Evolutionary conservation across 2,113 vertebrate genomes (phyloP).

Genomic region (Chunga burmeisteri): DNA sequence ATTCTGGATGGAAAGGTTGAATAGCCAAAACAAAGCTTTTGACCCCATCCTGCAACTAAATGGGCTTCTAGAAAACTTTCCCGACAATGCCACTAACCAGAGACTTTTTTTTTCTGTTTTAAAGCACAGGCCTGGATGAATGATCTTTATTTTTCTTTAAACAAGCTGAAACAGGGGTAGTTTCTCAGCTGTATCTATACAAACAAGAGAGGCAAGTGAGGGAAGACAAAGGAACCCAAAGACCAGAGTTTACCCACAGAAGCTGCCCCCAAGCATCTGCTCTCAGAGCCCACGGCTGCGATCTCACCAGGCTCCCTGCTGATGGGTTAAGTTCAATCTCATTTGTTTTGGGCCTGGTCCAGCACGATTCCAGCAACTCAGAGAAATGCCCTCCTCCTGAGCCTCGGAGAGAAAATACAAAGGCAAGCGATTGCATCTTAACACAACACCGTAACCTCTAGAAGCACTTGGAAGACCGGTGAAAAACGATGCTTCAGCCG

Average conservation of each 20-base stretch:
- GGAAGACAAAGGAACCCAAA: background rate
- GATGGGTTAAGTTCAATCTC: conserved; percentile 35
- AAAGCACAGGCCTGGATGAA: background rate
- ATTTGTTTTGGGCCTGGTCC: conserved; percentile 48
- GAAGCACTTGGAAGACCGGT: background rate
- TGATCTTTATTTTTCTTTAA: background rate
- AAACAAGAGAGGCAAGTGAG: background rate
- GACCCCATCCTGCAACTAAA: background rate
- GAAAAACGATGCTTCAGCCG: background rate
- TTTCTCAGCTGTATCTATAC: background rate
- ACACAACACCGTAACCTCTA: conserved; percentile 5
- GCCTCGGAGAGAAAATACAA: background rate
- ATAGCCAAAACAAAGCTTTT: background rate
- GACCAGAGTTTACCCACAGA: conserved; percentile 1
- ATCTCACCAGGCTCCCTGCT: background rate
- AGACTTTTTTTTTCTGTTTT: background rate
- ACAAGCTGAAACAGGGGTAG: background rate
- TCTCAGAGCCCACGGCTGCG: background rate
- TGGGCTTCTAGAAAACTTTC: background rate
- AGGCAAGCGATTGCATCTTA: background rate
- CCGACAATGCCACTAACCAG: background rate
- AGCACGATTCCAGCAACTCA: background rate
- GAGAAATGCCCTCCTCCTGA: conserved; percentile 8
- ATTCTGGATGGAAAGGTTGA: background rate
- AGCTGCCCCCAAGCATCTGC: background rate